These are phyloP conservation scores for Mohoua ochrocephala DNA, from an alignment of 2,113 vertebrate genomes.

Conservation along the genomic window DNA sequence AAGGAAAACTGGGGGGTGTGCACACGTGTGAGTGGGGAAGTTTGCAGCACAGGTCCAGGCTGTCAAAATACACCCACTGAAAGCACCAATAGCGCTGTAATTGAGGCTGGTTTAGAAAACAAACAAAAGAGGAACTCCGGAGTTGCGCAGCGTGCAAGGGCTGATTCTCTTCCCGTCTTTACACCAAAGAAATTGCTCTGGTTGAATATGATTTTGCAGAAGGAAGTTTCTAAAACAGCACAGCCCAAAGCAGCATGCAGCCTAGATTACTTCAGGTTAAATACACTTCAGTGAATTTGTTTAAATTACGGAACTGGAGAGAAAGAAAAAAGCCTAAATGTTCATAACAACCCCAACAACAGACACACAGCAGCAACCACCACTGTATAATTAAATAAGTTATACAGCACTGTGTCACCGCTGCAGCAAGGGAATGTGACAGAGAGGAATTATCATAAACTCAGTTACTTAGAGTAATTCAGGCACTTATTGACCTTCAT, in stretches of 20 bases:
- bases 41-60: not conserved
- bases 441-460: constrained; percentile 15
- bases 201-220: not conserved
- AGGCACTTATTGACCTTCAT: not conserved
- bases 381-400: constrained; percentile 29
- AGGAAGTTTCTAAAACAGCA: not conserved
- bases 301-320: not conserved
- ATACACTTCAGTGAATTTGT: not conserved
- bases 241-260: not conserved
- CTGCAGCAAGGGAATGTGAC: not conserved
- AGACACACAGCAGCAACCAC: not conserved
- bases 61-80: not conserved
- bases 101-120: not conserved
- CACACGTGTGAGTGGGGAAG: accelerated
- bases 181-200: not conserved
- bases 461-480: not conserved
- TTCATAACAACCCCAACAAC: not conserved
- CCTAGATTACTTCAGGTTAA: constrained; percentile 20
- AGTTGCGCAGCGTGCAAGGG: accelerated
- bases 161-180: not conserved
- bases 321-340: constrained; percentile 1
- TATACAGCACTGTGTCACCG: not conserved
- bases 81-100: not conserved
- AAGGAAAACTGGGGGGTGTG: not conserved
- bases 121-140: not conserved